Conservation (phyloP, 2,113 vertebrate genomes). For the Strix uralensis region DNA sequence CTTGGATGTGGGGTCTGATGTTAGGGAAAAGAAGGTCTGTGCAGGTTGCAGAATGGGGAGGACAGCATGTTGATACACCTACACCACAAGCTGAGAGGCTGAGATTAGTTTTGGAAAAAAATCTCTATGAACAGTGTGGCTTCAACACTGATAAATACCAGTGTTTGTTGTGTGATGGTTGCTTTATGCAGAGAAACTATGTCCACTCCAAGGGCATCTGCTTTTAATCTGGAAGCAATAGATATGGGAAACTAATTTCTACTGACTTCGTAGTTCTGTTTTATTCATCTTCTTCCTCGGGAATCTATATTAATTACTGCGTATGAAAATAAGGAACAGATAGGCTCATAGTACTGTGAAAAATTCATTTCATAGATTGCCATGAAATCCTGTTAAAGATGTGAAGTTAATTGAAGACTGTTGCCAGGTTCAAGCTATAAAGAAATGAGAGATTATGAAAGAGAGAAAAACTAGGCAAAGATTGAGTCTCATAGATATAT, state of each 20-base stretch:
- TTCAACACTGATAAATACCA: neutral
- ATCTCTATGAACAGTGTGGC: rapidly evolving
- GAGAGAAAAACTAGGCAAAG: neutral
- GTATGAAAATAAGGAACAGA: neutral
- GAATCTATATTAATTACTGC: neutral
- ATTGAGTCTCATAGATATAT: neutral
- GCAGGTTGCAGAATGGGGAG: neutral
- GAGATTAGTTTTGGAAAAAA: neutral
- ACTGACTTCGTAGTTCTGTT: neutral
- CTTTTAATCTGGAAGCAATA: neutral
- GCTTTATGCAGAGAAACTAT: neutral
- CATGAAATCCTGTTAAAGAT: slow-evolving; percentile 6
- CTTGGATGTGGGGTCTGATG: neutral
- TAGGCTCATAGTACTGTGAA: neutral
- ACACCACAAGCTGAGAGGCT: neutral
- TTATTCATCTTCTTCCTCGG: neutral
- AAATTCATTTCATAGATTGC: slow-evolving; percentile 2
- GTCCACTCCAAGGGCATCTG: neutral
- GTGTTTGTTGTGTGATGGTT: neutral
- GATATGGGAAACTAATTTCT: neutral
- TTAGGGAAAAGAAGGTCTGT: neutral
- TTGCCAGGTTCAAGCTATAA: neutral
- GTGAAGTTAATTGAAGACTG: slow-evolving; percentile 22
- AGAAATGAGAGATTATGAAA: neutral
- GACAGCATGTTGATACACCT: neutral